Base-by-base conservation (phyloP, 2,113 vertebrate genomes). In the Psammodynastes pulverulentus region DNA sequence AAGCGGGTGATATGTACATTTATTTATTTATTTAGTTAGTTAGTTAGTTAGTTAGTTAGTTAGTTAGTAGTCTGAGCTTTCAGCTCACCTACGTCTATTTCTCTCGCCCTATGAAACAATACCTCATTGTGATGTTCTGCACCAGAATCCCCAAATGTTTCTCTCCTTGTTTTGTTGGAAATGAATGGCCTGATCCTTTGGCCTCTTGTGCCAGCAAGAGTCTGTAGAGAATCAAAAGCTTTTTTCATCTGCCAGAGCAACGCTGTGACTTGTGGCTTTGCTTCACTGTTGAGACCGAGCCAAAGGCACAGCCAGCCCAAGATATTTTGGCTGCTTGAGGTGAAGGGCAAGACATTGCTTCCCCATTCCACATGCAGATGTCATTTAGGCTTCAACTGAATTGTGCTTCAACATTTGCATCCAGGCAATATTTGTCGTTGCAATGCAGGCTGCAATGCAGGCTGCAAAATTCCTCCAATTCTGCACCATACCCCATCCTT, bases 71-170 rank as follows among this genome's bases (percentile, higher is more conserved):
- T 90, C 51, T 94, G 89, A 5, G 90, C 56, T 95, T 96, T 79
- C 86, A 53, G 46, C 92, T 96, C 90, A 94, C 94, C 95, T 95
- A 93, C 90, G 92, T 91, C 93, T 96, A 92, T 96, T 91, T 53
- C 19, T 13, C 51, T 84, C 90, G 95, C 92, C 0, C 86, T 46
- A 84, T 4, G 49, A 96, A 95, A 88, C 90, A 91, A 39, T 91
- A 91, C 93, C 95, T 96, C 94, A 94, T 62, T 3, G 29, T 79
- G 34, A 95, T 88, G 45, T 84, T 88, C 21, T 8, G 92, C 0
- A 0, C 17, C 12, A 92, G 94, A 94, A 95, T 95, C 29, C 26
- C 91, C 89, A 84, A 93, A 89, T 10, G 89, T 58, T 88, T 39
- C 56, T 53, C 13, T 15, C 34, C 56, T 87, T 26, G 2, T 39